Evolutionary conservation across 2,113 vertebrate genomes (phyloP), one percentile per base, ranked within the genome.

Genomic region (Alectura lathami): DNA sequence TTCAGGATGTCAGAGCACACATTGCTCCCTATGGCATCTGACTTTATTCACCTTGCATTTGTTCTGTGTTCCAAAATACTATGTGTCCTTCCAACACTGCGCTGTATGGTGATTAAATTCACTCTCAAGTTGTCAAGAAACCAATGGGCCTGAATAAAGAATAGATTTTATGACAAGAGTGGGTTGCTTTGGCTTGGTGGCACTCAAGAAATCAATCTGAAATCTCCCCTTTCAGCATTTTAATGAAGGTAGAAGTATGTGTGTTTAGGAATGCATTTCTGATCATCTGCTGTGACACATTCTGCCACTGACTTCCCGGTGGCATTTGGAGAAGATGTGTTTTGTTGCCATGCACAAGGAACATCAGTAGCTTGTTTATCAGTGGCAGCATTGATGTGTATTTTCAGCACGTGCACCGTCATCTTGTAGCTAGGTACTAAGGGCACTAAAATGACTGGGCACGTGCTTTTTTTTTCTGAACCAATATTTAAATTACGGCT

Each of bases 151-250:
- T 67, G 34, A 62, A 42, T 15, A 66, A 67, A 86, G 67, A 91
- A 64, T 26, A 66, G 54, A 68, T 90, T 95, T 88, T 88, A 36
- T 82, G 72, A 67, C 74, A 89, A 84, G 64, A 50, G 91, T 9
- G 1, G 51, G 56, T 13, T 0, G 8, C 36, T 93, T 93, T 79
- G 43, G 30, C 50, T 85, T 66, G 17, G 57, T 48, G 48, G 57
- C 29, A 17, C 57, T 78, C 54, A 77, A 47, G 54, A 69, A 91
- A 89, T 93, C 74, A 70, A 12, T 80, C 50, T 83, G 80, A 91
- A 95, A 53, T 56, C 27, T 94, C 59, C 67, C 62, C 57, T 80
- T 64, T 79, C 1, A 6, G 64, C 96, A 51, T 50, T 62, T 62
- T 79, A 75, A 79, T 22, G 62, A 92, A 84, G 29, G 29, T 26